These are phyloP conservation scores for Bolinopsis microptera DNA, from an alignment of 37 sponge, comb jelly and placozoan species.

Conservation along the genomic window DNA sequence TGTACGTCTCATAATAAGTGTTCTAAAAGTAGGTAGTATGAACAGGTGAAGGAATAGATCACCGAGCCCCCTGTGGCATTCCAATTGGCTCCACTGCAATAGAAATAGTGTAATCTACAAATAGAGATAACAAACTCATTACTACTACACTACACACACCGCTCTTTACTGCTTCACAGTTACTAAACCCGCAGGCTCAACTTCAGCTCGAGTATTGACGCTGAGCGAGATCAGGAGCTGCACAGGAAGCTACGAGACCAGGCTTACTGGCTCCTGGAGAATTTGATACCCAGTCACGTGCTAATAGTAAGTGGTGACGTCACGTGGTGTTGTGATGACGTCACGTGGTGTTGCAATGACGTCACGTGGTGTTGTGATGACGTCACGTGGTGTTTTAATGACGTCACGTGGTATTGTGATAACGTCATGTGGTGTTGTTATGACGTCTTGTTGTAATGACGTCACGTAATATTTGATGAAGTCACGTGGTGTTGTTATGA, in stretches of 20 bases:
- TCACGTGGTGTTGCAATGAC: neutral
- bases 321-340: neutral
- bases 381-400: neutral
- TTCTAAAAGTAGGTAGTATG: no score
- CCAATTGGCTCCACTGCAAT: no score
- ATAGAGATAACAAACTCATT: no score
- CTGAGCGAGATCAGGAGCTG: conserved; percentile 30
- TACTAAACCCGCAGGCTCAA: neutral
- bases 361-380: neutral
- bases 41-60: no score
- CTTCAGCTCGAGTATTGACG: conserved; percentile 43
- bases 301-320: neutral
- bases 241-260: conserved; percentile 46
- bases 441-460: neutral
- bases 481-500: neutral
- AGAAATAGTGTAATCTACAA: no score
- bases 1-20: no score
- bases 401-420: neutral
- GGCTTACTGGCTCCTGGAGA: conserved; percentile 55
- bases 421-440: neutral
- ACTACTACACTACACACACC: no score
- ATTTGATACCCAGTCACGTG: conserved; percentile 9
- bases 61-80: no score
- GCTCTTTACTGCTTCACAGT: no score
- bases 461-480: neutral